Evolutionary conservation across 2,888 invertebrate species (phyloP).

Genomic region (Nomada fabriciana): DNA sequence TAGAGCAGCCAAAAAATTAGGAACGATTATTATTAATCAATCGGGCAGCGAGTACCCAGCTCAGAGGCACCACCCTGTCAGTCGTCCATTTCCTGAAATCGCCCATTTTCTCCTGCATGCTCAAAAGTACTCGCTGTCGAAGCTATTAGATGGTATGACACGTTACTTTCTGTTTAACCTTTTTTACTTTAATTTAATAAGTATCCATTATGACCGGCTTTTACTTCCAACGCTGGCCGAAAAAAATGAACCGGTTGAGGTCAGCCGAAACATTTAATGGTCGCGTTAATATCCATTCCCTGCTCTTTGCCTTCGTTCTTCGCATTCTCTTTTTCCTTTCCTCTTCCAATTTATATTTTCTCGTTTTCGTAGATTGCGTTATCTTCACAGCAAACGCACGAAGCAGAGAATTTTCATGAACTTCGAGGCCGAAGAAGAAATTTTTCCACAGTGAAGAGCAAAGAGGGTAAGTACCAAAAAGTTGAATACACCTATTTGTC

Average conservation of each 20-base stretch:
- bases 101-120: background rate
- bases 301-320: no score
- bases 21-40: constrained; percentile 16
- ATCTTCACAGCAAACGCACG: constrained; percentile 26
- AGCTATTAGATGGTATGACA: constrained; percentile 21
- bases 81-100: constrained; percentile 20
- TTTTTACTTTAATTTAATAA: constrained; percentile 25
- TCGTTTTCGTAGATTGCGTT: constrained; percentile 8
- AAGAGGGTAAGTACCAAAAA: constrained; percentile 9
- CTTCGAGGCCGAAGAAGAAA: constrained; percentile 3
- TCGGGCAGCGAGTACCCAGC: background rate
- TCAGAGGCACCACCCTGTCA: background rate
- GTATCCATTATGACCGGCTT: constrained; percentile 49
- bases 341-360: background rate
- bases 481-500: constrained; percentile 24
- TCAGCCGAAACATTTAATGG: constrained; percentile 18
- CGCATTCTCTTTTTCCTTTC: background rate
- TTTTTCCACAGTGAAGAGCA: background rate
- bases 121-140: constrained; percentile 7
- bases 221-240: constrained; percentile 35
- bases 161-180: background rate
- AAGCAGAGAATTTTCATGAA: background rate
- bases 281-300: background rate
- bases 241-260: constrained; percentile 21
- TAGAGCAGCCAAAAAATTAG: background rate